Base-by-base conservation (phyloP, 2,888 invertebrate species). In the Papilio elwesi region DNA sequence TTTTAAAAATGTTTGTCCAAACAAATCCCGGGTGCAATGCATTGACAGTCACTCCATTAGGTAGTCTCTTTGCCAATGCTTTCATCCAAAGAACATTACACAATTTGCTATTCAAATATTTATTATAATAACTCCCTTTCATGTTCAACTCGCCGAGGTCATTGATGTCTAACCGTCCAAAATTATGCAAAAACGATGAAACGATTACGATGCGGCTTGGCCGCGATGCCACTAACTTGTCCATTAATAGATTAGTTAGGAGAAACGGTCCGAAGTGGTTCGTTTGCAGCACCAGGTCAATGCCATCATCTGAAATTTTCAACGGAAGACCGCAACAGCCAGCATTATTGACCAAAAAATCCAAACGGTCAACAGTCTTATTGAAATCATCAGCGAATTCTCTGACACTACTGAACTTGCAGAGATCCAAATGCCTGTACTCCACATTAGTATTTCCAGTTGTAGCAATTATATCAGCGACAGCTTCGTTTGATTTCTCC, bases 11-110 rank as follows among this genome's bases (percentile, higher is more conserved):
- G 38, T 96, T 96, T 0, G 96, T 96, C 83, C 96, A 96, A 52
- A 97, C 96, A 85, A 97, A 90, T 12, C 98, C 98, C 0, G 98
- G 98, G 89, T 98, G 98, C 66, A 98, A 87, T 76, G 95, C 96
- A 83, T 98, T 98, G 0, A 95, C 97, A 0, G 96, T 97, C 0
- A 98, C 95, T 6, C 95, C 96, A 12, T 79, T 78, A 1, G 90
- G 87, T 4, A 94, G 75, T 43, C 85, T 81, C 53, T 86, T 89
- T 0, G 88, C 86, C 13, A 94, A 81, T 7, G 92, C 93, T 67
- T 88, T 92, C 12, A 86, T 85, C 86, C 91, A 92, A 3, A 94
- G 78, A 0, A 94, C 75, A 57, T 90, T 85, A 74, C 85, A 90
- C 0, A 94, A 79, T 76, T 94, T 94, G 49, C 90, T 90, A 63